phyloP scores from a whole-genome alignment of 2,113 vertebrate species.

The Scytalopus superciliaris region DNA sequence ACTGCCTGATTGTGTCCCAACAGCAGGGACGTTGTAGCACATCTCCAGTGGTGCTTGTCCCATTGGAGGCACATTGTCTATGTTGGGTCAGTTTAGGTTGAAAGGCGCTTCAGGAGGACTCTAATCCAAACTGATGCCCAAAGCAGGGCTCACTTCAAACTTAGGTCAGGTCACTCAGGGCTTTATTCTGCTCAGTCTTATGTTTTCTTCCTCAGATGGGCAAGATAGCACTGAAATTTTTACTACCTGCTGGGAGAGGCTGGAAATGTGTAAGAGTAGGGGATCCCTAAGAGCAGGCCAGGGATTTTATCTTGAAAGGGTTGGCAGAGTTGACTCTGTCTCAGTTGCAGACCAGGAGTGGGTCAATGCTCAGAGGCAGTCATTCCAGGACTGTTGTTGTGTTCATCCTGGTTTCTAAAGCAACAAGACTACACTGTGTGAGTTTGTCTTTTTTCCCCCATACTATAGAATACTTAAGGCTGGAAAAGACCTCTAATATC shows the following conservation, averaged over 20 bases:
- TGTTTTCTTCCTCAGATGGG: neutral
- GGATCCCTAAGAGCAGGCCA: neutral
- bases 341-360: neutral
- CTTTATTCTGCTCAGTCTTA: neutral
- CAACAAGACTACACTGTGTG: neutral
- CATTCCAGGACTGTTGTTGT: neutral
- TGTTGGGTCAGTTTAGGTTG: neutral
- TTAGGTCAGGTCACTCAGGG: neutral
- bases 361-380: neutral
- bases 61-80: neutral
- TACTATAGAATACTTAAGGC: neutral
- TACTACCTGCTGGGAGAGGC: neutral
- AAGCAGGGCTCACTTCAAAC: neutral
- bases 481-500: neutral
- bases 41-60: neutral
- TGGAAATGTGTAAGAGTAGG: neutral
- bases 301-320: neutral
- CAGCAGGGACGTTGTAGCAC: neutral
- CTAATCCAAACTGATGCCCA: neutral
- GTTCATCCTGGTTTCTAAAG: neutral
- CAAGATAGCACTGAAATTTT: neutral
- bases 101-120: neutral
- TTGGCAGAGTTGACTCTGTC: neutral
- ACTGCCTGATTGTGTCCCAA: neutral
- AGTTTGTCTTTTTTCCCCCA: neutral